phyloP scores from a whole-genome alignment of 2,113 vertebrate genomes.

The Pseudorectes ferrugineus region DNA sequence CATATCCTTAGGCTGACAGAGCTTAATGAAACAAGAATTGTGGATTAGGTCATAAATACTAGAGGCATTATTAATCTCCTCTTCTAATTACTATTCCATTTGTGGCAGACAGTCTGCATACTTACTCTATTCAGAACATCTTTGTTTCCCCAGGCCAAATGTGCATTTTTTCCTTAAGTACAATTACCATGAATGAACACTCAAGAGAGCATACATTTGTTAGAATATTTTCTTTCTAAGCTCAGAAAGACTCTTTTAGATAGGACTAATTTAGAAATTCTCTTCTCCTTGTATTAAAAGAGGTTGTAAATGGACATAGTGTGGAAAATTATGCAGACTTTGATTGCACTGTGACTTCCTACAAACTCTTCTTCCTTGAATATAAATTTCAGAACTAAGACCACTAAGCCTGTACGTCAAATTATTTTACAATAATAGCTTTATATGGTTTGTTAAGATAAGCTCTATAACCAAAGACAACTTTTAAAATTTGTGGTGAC shows the following conservation, averaged over 20 bases:
- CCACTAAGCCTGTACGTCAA: not conserved
- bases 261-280: slow-evolving; percentile 5
- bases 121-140: slow-evolving; percentile 39
- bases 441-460: not conserved
- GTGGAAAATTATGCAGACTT: not conserved
- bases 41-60: slow-evolving; percentile 57
- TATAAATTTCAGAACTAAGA: not conserved
- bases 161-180: slow-evolving; percentile 32
- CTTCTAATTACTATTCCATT: slow-evolving; percentile 46
- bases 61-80: slow-evolving; percentile 44
- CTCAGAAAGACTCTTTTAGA: slow-evolving; percentile 32
- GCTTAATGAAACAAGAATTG: slow-evolving; percentile 52
- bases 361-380: not conserved
- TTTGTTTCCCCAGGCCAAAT: slow-evolving; percentile 39
- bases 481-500: not conserved
- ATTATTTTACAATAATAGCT: not conserved
- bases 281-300: not conserved
- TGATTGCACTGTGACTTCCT: not conserved
- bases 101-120: slow-evolving; percentile 27
- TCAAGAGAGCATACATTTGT: slow-evolving; percentile 23
- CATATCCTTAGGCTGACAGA: slow-evolving; percentile 44
- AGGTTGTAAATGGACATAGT: not conserved
- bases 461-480: not conserved
- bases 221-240: slow-evolving; percentile 31
- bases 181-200: slow-evolving; percentile 53